A percentile compares a stretch with the other conserved stretches of the same genome.
These are phyloP conservation scores for Ceratitis capitata DNA, from an alignment of 1,140 invertebrate genomes.

Conservation along the genomic window DNA sequence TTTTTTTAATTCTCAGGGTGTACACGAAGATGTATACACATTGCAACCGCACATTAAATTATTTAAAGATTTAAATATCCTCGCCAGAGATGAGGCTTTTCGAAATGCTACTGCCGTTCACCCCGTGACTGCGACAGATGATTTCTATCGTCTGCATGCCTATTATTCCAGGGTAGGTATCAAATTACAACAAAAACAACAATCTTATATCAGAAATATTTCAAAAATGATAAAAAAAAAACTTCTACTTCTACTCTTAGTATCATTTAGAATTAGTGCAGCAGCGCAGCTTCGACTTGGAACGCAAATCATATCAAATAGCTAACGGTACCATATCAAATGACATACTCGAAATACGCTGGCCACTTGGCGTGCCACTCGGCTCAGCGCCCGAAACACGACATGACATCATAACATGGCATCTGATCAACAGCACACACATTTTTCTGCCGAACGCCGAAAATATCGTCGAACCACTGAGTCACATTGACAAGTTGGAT, in stretches of 20 bases:
- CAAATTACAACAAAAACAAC: background rate
- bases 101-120: conserved; percentile 72
- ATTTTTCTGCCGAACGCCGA: conserved; percentile 79
- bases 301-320: conserved; percentile 62
- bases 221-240: background rate
- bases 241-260: conserved; percentile 43
- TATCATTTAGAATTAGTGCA: conserved; percentile 67
- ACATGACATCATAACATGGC: conserved; percentile 88
- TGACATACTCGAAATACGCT: conserved; percentile 69
- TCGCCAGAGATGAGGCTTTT: conserved; percentile 67
- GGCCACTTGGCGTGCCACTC: conserved; percentile 83
- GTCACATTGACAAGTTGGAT: conserved; percentile 73
- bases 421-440: conserved; percentile 85
- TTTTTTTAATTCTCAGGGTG: conserved; percentile 68
- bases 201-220: background rate
- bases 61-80: conserved; percentile 66
- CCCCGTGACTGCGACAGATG: conserved; percentile 72
- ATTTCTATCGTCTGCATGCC: conserved; percentile 77
- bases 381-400: conserved; percentile 75
- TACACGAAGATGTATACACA: conserved; percentile 68
- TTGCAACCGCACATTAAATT: conserved; percentile 68
- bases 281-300: conserved; percentile 67
- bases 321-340: conserved; percentile 66
- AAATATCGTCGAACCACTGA: conserved; percentile 69
- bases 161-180: conserved; percentile 73